Conservation (phyloP, 2,113 vertebrate species). For the Indicator maculatus region DNA sequence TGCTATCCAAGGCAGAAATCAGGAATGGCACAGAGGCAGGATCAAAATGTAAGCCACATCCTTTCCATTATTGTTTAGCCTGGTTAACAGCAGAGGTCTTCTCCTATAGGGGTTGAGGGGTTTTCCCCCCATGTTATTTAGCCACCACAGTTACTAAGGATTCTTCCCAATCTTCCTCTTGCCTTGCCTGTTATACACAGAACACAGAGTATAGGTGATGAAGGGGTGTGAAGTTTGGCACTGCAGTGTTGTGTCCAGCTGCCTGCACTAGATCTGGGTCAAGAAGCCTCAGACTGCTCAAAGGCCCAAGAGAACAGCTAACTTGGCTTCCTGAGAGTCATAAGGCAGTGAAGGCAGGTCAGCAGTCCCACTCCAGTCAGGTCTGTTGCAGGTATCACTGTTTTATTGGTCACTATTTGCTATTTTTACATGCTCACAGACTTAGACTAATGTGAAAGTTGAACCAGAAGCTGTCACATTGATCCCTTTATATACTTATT, state of each 20-base stretch:
- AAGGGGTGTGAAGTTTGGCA: neutral
- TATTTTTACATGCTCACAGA: neutral
- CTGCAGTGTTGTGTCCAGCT: neutral
- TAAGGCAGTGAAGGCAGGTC: neutral
- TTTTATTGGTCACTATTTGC: neutral
- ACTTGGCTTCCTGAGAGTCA: neutral
- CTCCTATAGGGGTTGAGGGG: fast-evolving
- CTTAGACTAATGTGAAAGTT: neutral
- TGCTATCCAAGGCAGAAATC: neutral
- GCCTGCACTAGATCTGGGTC: neutral
- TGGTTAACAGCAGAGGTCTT: neutral
- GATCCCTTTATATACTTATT: neutral
- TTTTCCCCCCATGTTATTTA: fast-evolving
- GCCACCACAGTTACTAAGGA: neutral
- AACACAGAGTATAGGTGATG: neutral
- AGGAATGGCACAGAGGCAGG: neutral
- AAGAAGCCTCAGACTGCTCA: neutral
- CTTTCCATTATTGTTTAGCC: neutral
- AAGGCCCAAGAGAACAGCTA: neutral
- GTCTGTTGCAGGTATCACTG: neutral
- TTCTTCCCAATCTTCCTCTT: neutral
- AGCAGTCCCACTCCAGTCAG: neutral
- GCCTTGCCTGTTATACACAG: neutral
- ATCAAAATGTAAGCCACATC: neutral
- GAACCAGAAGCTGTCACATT: neutral